Evolutionary conservation across 1,140 invertebrate genomes (phyloP).

Genomic region (Scaptomyza hsui): DNA sequence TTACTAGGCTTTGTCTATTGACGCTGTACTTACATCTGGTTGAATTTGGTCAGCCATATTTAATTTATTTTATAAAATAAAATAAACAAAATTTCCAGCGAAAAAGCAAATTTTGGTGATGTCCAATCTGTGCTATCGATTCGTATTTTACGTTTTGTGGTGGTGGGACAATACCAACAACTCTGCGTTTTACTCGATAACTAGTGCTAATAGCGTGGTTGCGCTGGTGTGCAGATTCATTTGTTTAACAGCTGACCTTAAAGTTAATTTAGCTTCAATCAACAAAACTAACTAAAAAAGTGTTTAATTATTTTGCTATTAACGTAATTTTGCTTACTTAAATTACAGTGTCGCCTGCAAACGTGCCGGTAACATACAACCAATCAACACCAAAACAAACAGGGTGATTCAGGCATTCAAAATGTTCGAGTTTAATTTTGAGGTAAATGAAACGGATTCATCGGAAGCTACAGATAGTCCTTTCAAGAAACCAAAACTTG

Average conservation of each 20-base stretch:
- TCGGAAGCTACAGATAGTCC: slow-evolving; percentile 42
- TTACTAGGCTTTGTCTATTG: neutral
- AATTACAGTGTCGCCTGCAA: neutral
- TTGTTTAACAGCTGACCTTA: slow-evolving; percentile 8
- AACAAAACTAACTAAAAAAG: neutral
- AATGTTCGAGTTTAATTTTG: slow-evolving; percentile 85
- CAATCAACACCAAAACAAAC: slow-evolving; percentile 8
- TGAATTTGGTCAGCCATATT: slow-evolving; percentile 68
- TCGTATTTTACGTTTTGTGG: neutral
- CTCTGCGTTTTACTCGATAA: slow-evolving; percentile 23
- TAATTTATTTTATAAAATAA: slow-evolving; percentile 44
- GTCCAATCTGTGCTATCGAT: slow-evolving; percentile 25
- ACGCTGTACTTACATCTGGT: slow-evolving; percentile 57
- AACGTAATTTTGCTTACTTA: neutral
- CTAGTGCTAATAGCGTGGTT: slow-evolving; percentile 20
- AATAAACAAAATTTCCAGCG: slow-evolving; percentile 48
- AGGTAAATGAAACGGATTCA: slow-evolving; percentile 79
- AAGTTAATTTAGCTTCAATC: neutral
- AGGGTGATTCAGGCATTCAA: slow-evolving; percentile 30
- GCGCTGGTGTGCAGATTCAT: neutral
- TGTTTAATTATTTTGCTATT: neutral
- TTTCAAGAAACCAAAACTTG: slow-evolving; percentile 31
- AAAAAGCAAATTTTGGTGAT: slow-evolving; percentile 56
- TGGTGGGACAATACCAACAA: neutral
- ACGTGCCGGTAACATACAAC: neutral